Evolutionary conservation across 2,113 vertebrate genomes (phyloP).

Genomic region (Ceyx melanurus): DNA sequence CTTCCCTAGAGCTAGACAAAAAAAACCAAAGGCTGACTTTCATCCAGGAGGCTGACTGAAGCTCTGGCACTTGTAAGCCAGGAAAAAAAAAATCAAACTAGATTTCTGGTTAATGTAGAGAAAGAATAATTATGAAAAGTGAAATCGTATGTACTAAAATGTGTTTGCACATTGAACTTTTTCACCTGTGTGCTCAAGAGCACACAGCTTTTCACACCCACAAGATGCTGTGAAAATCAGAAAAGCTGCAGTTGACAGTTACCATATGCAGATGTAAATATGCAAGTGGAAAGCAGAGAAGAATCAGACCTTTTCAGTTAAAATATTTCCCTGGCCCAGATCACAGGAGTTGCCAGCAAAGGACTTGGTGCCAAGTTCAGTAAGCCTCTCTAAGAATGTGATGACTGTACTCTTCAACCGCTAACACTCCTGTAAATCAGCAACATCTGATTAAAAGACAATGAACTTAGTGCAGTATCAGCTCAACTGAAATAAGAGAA

Average conservation of each 20-base stretch:
- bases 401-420: conserved; percentile 25
- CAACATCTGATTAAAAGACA: conserved; percentile 33
- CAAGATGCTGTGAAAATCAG: not conserved
- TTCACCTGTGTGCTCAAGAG: not conserved
- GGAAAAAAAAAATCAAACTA: not conserved
- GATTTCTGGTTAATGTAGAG: not conserved
- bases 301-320: not conserved
- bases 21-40: not conserved
- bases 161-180: not conserved
- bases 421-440: conserved; percentile 49
- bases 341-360: not conserved
- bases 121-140: not conserved
- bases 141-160: not conserved
- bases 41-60: conserved; percentile 15
- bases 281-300: not conserved
- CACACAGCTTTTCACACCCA: not conserved
- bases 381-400: conserved; percentile 28
- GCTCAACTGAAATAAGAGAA: not conserved
- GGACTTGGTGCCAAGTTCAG: conserved; percentile 16
- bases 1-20: not conserved
- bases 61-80: not conserved
- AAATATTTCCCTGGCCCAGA: not conserved
- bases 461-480: not conserved
- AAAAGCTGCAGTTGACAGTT: not conserved
- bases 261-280: not conserved